Base-by-base conservation (phyloP, 2,797 vertebrate genomes). In the Somateria mollissima region DNA sequence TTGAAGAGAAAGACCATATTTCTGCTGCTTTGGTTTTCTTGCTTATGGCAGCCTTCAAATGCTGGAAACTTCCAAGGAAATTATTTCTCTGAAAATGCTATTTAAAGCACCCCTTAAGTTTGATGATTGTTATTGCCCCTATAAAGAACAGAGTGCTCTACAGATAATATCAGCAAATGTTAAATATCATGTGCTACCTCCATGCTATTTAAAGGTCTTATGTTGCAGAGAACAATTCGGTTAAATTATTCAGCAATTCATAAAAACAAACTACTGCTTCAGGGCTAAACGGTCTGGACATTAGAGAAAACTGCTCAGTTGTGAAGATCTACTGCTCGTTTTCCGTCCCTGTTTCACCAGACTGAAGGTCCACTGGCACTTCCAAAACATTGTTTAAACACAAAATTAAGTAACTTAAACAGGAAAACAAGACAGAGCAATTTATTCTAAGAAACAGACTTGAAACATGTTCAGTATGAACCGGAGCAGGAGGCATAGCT, bases 121-220 rank as follows among this genome's bases (percentile, higher is more conserved):
- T 67, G 67, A 60, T 80, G 94, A 86, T 89, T 95, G 88, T 89
- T 96, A 72, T 14, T 71, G 67, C 80, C 39, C 88, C 88, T 95
- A 94, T 90, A 95, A 92, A 92, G 95, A 95, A 95, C 92, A 8
- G 19, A 90, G 77, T 39, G 80, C 86, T 92, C 67, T 64, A 76
- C 90, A 95, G 93, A 96, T 97, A 92, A 84, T 89, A 96, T 71
- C 94, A 95, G 93, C 74, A 95, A 96, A 96, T 95, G 93, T 96
- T 97, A 97, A 96, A 92, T 93, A 94, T 76, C 95, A 88, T 88
- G 93, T 86, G 93, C 90, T 94, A 51, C 77, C 85, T 73, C 83
- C 3, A 90, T 64, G 93, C 94, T 96, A 95, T 96, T 96, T 96
- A 96, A 96, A 95, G 88, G 83, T 95, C 87, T 95, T 70, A 94